Evolutionary conservation across 2,888 invertebrate genomes (phyloP).

Genomic region (Globia sparganii): DNA sequence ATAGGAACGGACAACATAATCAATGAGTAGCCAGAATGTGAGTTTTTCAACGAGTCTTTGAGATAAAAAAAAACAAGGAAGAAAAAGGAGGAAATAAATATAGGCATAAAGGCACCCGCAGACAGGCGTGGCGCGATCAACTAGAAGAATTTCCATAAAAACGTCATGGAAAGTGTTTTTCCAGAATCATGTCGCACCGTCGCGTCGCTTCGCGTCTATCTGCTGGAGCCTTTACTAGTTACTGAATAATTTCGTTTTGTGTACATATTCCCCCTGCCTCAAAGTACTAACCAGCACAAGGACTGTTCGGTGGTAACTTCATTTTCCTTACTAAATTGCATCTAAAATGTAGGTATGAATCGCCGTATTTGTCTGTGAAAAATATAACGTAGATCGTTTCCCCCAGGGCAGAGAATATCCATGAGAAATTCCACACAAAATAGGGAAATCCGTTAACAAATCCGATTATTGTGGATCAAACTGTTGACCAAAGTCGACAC

Average conservation of each 20-base stretch:
- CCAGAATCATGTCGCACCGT: background rate
- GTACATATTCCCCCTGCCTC: background rate
- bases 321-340: background rate
- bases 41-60: background rate
- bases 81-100: too few species aligned
- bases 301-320: background rate
- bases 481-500: background rate
- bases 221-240: background rate
- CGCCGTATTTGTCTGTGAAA: too few species aligned
- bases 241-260: background rate
- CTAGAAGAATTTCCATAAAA: too few species aligned
- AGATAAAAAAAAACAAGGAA: too few species aligned
- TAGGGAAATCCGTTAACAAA: background rate
- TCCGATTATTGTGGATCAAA: constrained; percentile 1
- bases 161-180: background rate
- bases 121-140: too few species aligned
- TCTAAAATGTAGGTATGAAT: background rate
- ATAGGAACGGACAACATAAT: background rate
- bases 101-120: too few species aligned
- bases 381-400: background rate
- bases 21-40: background rate
- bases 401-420: background rate
- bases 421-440: background rate
- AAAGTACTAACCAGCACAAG: background rate
- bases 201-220: background rate